Percentiles rank a stretch among this genome's conserved stretches.
These are phyloP conservation scores for Montifringilla adamsi DNA, from an alignment of 2,113 vertebrate species.

Conservation along the genomic window DNA sequence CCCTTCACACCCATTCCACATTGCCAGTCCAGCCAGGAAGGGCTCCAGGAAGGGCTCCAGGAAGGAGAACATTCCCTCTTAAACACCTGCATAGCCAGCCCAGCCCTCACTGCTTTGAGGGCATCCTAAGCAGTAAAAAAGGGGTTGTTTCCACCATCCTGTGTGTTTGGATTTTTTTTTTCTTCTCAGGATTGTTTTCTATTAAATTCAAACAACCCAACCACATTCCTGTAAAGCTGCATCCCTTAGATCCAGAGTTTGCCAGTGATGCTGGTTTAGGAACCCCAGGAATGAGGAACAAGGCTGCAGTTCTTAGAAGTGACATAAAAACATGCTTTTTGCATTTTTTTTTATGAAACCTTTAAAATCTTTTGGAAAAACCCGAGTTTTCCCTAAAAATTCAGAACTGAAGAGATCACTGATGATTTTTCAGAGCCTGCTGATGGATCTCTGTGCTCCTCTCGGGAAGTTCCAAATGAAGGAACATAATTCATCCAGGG, in stretches of 20 bases:
- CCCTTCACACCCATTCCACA: rapidly evolving
- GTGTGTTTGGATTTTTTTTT: neutral
- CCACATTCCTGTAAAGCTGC: neutral
- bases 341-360: neutral
- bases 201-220: neutral
- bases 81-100: neutral
- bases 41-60: too few species aligned
- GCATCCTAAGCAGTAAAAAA: neutral
- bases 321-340: neutral
- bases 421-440: neutral
- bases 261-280: neutral
- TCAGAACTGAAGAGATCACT: neutral
- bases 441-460: neutral
- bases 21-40: neutral
- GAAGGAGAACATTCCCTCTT: neutral
- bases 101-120: neutral
- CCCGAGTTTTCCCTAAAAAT: neutral
- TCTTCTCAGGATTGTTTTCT: neutral
- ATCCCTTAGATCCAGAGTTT: neutral
- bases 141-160: neutral
- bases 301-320: neutral
- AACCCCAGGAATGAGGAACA: neutral
- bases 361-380: neutral
- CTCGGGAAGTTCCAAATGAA: neutral
- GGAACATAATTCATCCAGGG: neutral